A percentile compares a stretch with the other conserved stretches of the same genome.
These are phyloP conservation scores for Drosophila falleni DNA, from an alignment of 2,888 invertebrate species.

Conservation along the genomic window DNA sequence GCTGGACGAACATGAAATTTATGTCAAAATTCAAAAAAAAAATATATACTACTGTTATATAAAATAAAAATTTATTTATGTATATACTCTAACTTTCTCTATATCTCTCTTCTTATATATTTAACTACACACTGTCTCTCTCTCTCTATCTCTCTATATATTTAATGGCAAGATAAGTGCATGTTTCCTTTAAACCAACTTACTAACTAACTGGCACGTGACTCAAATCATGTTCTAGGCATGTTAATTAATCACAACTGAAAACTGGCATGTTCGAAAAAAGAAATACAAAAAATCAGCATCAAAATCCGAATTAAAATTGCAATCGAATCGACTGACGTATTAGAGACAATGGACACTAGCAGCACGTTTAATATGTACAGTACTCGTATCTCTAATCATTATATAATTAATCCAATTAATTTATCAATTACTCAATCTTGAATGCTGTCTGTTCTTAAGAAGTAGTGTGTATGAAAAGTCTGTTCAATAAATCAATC, in stretches of 20 bases:
- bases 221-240: slow-evolving; percentile 56
- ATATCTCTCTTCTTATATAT: slow-evolving; percentile 24
- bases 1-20: slow-evolving; percentile 69
- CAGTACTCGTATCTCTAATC: slow-evolving; percentile 6
- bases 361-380: slow-evolving; percentile 51
- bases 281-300: not conserved
- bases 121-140: slow-evolving; percentile 20
- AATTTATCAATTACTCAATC: slow-evolving; percentile 24
- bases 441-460: slow-evolving; percentile 58
- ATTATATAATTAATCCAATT: slow-evolving; percentile 15
- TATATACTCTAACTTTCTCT: slow-evolving; percentile 48
- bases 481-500: slow-evolving; percentile 35
- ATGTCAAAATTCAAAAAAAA: slow-evolving; percentile 60
- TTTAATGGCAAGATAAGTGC: slow-evolving; percentile 70
- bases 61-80: slow-evolving; percentile 49
- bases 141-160: slow-evolving; percentile 36
- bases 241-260: slow-evolving; percentile 45
- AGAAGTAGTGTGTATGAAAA: slow-evolving; percentile 51
- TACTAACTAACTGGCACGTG: slow-evolving; percentile 48
- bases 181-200: slow-evolving; percentile 60
- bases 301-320: not conserved
- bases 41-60: slow-evolving; percentile 34
- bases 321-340: slow-evolving; percentile 29
- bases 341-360: slow-evolving; percentile 40
- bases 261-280: slow-evolving; percentile 44